Percentiles rank a stretch among this genome's conserved stretches.
phyloP scores from a whole-genome alignment of 2,113 vertebrate genomes.

The Synchiropus splendidus region DNA sequence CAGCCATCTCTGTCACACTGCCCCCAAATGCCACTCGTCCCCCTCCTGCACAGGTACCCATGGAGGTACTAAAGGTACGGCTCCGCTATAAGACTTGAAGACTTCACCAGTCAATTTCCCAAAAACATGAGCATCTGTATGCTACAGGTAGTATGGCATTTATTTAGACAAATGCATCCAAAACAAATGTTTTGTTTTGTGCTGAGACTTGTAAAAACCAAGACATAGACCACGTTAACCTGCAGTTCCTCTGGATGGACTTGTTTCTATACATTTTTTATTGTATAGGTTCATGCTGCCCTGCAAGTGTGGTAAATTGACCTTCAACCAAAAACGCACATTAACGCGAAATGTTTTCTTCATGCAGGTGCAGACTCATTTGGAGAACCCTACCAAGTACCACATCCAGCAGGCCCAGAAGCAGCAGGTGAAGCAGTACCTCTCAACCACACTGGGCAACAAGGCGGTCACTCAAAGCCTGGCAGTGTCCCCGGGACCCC shows the following conservation, averaged over 20 bases:
- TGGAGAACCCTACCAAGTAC: conserved; percentile 82
- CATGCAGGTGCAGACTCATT: conserved; percentile 75
- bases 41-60: conserved; percentile 76
- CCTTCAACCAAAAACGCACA: too few species aligned
- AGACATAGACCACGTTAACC: too few species aligned
- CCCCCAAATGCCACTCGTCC: conserved; percentile 59
- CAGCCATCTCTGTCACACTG: conserved; percentile 72
- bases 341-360: neutral
- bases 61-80: conserved; percentile 81
- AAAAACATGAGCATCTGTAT: neutral
- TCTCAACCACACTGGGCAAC: conserved; percentile 77
- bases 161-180: too few species aligned
- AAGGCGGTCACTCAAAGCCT: conserved; percentile 68
- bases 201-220: too few species aligned
- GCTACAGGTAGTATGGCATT: too few species aligned
- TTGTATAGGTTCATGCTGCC: too few species aligned
- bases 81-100: too few species aligned
- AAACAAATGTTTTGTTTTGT: too few species aligned
- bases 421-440: conserved; percentile 82
- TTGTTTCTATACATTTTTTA: too few species aligned
- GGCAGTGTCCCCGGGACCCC: conserved; percentile 50
- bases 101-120: too few species aligned
- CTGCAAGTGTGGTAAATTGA: too few species aligned
- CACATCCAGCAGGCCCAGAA: conserved; percentile 80
- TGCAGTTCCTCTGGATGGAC: too few species aligned